These are phyloP conservation scores for Sialis lutaria DNA, from an alignment of 2,888 invertebrate genomes.

Conservation along the genomic window DNA sequence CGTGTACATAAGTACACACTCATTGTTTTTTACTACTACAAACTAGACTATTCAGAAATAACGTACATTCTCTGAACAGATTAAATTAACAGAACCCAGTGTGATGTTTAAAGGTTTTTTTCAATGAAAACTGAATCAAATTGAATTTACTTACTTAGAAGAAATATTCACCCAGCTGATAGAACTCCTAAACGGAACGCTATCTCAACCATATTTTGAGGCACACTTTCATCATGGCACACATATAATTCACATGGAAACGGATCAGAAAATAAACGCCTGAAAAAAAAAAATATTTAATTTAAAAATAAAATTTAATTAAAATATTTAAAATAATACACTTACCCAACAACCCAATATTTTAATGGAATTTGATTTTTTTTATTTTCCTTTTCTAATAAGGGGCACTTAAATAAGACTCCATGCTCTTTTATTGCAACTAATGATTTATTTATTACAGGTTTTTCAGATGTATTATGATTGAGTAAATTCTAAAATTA, in stretches of 20 bases:
- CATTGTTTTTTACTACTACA: too few species aligned
- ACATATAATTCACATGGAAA: conserved; percentile 67
- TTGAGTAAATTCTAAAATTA: conserved; percentile 23
- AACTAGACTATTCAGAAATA: too few species aligned
- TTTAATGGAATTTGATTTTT: conserved; percentile 25
- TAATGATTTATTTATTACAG: conserved; percentile 48
- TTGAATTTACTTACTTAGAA: neutral
- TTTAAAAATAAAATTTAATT: conserved; percentile 2
- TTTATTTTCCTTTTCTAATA: conserved; percentile 21
- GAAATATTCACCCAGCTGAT: conserved; percentile 14
- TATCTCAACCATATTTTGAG: conserved; percentile 78
- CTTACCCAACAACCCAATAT: conserved; percentile 71
- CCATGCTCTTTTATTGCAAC: conserved; percentile 75
- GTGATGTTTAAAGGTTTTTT: neutral
- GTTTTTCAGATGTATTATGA: conserved; percentile 24
- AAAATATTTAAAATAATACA: conserved; percentile 3
- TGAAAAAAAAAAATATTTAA: conserved; percentile 24
- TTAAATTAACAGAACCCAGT: too few species aligned
- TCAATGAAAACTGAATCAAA: neutral
- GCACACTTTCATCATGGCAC: conserved; percentile 70
- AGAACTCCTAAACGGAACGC: conserved; percentile 57
- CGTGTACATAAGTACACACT: too few species aligned
- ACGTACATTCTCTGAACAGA: too few species aligned
- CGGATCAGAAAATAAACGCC: conserved; percentile 59
- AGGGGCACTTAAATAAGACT: conserved; percentile 48